These are phyloP conservation scores for Sepioteuthis lessoniana DNA, from an alignment of 2,888 invertebrate species.

Conservation along the genomic window DNA sequence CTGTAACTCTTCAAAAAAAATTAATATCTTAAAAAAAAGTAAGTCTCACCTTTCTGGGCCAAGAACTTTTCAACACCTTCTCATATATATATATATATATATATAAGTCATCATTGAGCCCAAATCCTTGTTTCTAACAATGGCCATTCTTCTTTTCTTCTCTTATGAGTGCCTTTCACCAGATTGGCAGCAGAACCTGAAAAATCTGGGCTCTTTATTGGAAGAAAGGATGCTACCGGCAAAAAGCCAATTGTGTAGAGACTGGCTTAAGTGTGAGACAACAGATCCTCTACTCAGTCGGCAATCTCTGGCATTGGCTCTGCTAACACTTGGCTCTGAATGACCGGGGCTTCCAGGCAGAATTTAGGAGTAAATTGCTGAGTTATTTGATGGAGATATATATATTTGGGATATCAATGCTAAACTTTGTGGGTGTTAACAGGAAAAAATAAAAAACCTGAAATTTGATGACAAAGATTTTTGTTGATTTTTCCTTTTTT, in stretches of 20 bases:
- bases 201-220: neutral
- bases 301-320: slow-evolving; percentile 33
- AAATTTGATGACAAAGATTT: neutral
- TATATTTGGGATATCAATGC: neutral
- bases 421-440: neutral
- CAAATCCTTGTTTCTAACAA: neutral
- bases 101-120: neutral
- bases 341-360: neutral
- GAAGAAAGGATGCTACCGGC: neutral
- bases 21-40: no score
- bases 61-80: no score
- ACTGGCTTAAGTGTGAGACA: neutral
- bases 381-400: neutral
- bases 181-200: neutral
- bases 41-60: no score
- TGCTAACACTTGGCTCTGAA: neutral
- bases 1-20: no score
- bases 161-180: neutral
- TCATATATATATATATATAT: neutral
- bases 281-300: neutral
- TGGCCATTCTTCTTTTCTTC: neutral
- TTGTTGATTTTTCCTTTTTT: no score
- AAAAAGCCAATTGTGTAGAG: slow-evolving; percentile 5
- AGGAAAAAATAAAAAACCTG: neutral
- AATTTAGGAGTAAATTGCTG: neutral